Conservation (phyloP, 2,113 vertebrate species). For the Ctenomys sociabilis region DNA sequence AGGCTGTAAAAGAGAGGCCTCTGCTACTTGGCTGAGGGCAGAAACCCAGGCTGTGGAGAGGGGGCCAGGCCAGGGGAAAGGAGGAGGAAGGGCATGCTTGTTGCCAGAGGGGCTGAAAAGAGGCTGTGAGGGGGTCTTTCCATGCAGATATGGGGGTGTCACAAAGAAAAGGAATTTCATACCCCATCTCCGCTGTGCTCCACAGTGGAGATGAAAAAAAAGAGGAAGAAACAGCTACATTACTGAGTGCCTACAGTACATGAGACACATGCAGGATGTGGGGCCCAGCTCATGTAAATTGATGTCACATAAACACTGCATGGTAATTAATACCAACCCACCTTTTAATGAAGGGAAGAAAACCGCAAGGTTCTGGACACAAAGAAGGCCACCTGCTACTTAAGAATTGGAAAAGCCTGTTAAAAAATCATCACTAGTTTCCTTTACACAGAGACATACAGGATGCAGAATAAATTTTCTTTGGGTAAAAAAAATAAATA, state of each 20-base stretch:
- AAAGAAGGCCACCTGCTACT: not conserved
- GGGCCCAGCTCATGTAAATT: not conserved
- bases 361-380: not conserved
- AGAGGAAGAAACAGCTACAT: not conserved
- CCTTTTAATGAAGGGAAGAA: not conserved
- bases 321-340: not conserved
- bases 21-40: slow-evolving; percentile 10
- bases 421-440: slow-evolving; percentile 9
- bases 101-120: not conserved
- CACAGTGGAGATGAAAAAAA: not conserved
- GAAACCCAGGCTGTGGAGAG: slow-evolving; percentile 8
- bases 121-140: not conserved
- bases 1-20: slow-evolving; percentile 45
- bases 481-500: not conserved
- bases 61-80: not conserved
- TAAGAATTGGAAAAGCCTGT: not conserved
- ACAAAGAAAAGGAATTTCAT: not conserved
- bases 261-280: not conserved
- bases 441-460: not conserved
- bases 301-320: not conserved
- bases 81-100: fast-evolving
- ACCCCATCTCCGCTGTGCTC: not conserved
- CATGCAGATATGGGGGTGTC: fast-evolving
- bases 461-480: not conserved
- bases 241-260: fast-evolving